phyloP scores from a whole-genome alignment of 2,113 vertebrate species.

The pig (Sus scrofa) region T2T-Sscrofa CM000824.6:105350501-105351000 shows the following conservation, averaged over 20 bases:
- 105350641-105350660: background rate
- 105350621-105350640: background rate
- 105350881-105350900: too few relatives aligned
- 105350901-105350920: too few relatives aligned
- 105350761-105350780: background rate
- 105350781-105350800: background rate
- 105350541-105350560: background rate
- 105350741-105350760: background rate
- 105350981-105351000: too few relatives aligned
- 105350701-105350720: background rate
- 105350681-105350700: background rate
- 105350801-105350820: background rate
- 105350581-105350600: conserved; percentile 44
- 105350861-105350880: too few relatives aligned
- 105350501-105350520: too few relatives aligned
- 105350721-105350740: background rate
- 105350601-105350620: background rate
- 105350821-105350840: too few relatives aligned
- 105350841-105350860: too few relatives aligned
- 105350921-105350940: too few relatives aligned
- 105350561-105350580: background rate
- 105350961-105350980: too few relatives aligned
- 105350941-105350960: too few relatives aligned
- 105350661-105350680: background rate
- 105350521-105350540: background rate